phyloP scores from a whole-genome alignment of 2,797 vertebrate genomes.

The Sphaeramia orbicularis region DNA sequence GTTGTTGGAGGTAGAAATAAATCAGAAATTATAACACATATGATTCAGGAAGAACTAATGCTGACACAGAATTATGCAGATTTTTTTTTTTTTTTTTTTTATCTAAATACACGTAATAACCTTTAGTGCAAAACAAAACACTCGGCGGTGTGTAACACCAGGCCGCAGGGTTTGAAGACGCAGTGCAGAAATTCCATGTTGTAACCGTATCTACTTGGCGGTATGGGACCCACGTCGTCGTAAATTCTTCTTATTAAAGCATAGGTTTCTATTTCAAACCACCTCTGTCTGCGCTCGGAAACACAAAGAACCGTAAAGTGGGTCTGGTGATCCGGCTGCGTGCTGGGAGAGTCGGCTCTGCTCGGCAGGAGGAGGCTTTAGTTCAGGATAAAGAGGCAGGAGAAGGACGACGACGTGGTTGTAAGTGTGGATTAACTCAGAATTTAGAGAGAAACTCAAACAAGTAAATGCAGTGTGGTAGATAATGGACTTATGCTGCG shows the following conservation, averaged over 20 bases:
- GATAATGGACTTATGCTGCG: too few relatives aligned
- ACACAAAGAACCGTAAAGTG: neutral
- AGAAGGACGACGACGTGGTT: neutral
- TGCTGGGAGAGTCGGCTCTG: neutral
- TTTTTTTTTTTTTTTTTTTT: too few relatives aligned
- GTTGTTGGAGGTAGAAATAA: too few relatives aligned
- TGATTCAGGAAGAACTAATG: too few relatives aligned
- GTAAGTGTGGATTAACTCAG: neutral
- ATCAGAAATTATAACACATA: too few relatives aligned
- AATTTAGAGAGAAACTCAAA: too few relatives aligned
- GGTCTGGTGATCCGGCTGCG: neutral
- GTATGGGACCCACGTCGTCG: neutral
- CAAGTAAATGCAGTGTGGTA: too few relatives aligned
- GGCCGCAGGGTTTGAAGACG: too few relatives aligned
- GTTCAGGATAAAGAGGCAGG: neutral
- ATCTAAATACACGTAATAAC: too few relatives aligned
- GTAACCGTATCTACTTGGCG: neutral
- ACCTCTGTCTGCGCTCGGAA: neutral
- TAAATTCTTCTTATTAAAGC: constrained; percentile 7
- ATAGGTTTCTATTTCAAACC: neutral
- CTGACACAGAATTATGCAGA: too few relatives aligned
- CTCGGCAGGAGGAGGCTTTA: neutral
- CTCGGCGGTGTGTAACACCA: too few relatives aligned
- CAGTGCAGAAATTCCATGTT: constrained; percentile 12
- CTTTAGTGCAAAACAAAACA: too few relatives aligned